phyloP scores from a whole-genome alignment of 2,888 invertebrate genomes.

The Shargacucullia verbasci region DNA sequence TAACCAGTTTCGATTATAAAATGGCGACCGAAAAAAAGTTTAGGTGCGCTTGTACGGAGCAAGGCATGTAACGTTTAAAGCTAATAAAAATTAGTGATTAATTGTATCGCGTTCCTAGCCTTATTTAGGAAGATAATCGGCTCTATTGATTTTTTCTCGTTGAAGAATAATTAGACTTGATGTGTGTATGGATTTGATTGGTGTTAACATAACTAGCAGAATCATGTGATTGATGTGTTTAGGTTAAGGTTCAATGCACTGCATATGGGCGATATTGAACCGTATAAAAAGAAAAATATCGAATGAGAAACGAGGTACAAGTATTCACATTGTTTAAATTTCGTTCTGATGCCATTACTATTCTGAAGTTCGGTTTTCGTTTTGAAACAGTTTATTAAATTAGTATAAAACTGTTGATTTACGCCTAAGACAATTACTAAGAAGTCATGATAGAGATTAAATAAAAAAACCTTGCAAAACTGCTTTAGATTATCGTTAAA shows the following conservation, averaged over 20 bases:
- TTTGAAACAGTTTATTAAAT: too few species aligned
- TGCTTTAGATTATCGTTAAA: too few species aligned
- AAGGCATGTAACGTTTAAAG: slow-evolving; percentile 43
- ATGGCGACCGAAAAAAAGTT: slow-evolving; percentile 46
- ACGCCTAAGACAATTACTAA: too few species aligned
- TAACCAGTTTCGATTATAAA: slow-evolving; percentile 29
- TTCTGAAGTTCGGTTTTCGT: too few species aligned
- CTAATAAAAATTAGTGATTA: slow-evolving; percentile 54
- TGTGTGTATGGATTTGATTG: slow-evolving; percentile 26
- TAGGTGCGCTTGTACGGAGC: slow-evolving; percentile 33
- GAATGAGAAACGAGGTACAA: too few species aligned
- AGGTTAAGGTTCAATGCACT: slow-evolving; percentile 12
- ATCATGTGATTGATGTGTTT: slow-evolving; percentile 29
- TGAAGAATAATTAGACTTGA: slow-evolving; percentile 40
- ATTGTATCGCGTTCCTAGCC: slow-evolving; percentile 51
- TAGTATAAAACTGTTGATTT: too few species aligned
- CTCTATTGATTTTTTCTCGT: slow-evolving; percentile 43
- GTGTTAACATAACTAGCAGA: slow-evolving; percentile 27
- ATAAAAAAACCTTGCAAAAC: too few species aligned
- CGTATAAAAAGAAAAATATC: background rate
- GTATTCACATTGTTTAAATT: too few species aligned
- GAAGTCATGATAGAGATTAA: too few species aligned
- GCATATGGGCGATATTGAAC: slow-evolving; percentile 3
- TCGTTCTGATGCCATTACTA: too few species aligned
- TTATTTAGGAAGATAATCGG: slow-evolving; percentile 52